These are phyloP conservation scores for Camelus bactrianus DNA, from an alignment of 2,113 vertebrate genomes.

Conservation along the genomic window DNA sequence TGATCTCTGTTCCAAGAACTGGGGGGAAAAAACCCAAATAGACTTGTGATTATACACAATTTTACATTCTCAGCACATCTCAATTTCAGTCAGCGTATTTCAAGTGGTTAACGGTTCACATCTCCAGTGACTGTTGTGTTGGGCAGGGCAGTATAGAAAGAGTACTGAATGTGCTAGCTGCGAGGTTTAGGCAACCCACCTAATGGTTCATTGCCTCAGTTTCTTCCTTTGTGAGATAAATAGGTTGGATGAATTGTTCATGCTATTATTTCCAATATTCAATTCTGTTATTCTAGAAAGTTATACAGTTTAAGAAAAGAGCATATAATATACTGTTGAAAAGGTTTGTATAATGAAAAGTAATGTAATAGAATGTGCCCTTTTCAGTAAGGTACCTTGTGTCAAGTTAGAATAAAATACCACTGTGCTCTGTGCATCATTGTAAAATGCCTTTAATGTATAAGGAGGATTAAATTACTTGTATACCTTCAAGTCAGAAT, in stretches of 20 bases:
- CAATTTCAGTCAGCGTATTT: not conserved
- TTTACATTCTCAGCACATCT: not conserved
- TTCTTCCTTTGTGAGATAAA: constrained; percentile 4
- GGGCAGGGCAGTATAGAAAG: not conserved
- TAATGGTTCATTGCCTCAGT: not conserved
- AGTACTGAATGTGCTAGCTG: not conserved
- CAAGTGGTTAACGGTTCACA: not conserved
- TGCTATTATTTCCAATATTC: not conserved
- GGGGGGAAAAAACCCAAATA: not conserved
- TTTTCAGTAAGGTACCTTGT: not conserved
- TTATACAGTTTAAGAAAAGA: not conserved
- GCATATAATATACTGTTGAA: not conserved
- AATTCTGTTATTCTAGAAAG: not conserved
- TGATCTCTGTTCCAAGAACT: not conserved
- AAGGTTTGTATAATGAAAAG: constrained; percentile 17
- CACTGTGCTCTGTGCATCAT: not conserved
- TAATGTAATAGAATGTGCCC: not conserved
- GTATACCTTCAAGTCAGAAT: constrained; percentile 42
- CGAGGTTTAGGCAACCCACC: not conserved
- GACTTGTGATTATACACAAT: not conserved
- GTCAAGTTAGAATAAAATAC: constrained; percentile 38
- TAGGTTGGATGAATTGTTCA: not conserved
- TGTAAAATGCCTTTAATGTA: constrained; percentile 66
- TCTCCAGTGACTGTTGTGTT: not conserved
- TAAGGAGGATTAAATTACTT: not conserved